Evolutionary conservation across 2,113 vertebrate genomes (phyloP).

Genomic region (Andinoacara biseriatus): DNA sequence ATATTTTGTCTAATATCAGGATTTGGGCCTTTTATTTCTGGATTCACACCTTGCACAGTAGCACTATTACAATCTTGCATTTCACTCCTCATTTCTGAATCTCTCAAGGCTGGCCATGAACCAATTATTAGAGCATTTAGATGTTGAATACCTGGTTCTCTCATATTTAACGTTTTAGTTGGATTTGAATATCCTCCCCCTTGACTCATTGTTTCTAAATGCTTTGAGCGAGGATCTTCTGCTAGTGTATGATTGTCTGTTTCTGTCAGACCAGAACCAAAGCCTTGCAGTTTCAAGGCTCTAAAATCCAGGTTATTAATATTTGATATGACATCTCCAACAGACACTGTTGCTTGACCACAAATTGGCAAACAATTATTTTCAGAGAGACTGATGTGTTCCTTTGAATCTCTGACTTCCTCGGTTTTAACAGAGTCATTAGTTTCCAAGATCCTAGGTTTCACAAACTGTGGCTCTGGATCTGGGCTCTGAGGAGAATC

Average conservation of each 20-base stretch:
- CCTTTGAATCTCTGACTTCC: conserved; percentile 9
- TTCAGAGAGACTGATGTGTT: conserved; percentile 19
- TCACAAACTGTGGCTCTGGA: conserved; percentile 72
- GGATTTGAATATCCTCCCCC: neutral
- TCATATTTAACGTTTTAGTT: neutral
- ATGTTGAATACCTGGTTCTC: neutral
- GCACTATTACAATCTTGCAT: neutral
- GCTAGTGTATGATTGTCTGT: neutral
- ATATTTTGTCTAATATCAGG: conserved; percentile 9
- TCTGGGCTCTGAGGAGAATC: conserved; percentile 77
- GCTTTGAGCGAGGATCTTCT: neutral
- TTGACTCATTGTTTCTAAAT: conserved; percentile 7
- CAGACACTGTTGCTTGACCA: conserved; percentile 9
- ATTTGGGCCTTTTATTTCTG: neutral
- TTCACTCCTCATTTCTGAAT: neutral
- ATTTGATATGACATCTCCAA: conserved; percentile 13
- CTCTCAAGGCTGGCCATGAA: neutral
- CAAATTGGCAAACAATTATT: neutral
- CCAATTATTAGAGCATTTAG: neutral
- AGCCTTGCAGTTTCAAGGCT: neutral
- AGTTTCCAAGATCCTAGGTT: conserved; percentile 34
- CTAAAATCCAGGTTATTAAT: conserved; percentile 4
- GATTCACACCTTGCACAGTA: neutral
- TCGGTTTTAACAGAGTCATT: conserved; percentile 25
- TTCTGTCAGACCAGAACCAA: neutral